A percentile compares a stretch with the other conserved stretches of the same genome.
Evolutionary conservation across 2,888 invertebrate species (phyloP).

Genomic region (Laspeyria flexula): DNA sequence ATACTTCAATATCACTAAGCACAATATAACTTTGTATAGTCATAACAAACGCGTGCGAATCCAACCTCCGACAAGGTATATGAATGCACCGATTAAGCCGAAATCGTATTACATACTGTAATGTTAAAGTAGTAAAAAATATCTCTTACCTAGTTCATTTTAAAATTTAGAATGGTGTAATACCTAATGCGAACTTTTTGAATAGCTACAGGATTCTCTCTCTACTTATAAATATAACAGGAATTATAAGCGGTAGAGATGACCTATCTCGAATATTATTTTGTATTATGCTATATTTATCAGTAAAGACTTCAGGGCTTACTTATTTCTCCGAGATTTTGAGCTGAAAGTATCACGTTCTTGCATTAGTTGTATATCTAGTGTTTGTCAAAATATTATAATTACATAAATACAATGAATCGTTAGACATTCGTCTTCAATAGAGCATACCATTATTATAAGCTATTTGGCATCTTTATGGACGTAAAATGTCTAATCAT

Average conservation of each 20-base stretch:
- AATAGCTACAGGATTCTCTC: slow-evolving; percentile 61
- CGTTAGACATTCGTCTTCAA: slow-evolving; percentile 50
- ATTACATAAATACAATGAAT: slow-evolving; percentile 55
- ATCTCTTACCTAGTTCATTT: slow-evolving; percentile 63
- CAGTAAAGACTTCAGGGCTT: slow-evolving; percentile 60
- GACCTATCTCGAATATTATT: slow-evolving; percentile 41
- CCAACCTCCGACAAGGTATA: slow-evolving; percentile 50
- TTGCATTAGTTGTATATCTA: slow-evolving; percentile 50
- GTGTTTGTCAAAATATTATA: slow-evolving; percentile 50
- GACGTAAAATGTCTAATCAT: slow-evolving; percentile 74
- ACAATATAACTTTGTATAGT: slow-evolving; percentile 65
- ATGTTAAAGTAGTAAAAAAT: slow-evolving; percentile 73
- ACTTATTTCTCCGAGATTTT: slow-evolving; percentile 60
- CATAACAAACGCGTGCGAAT: slow-evolving; percentile 59
- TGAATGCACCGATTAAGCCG: slow-evolving; percentile 66
- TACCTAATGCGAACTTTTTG: slow-evolving; percentile 57
- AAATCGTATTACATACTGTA: slow-evolving; percentile 60
- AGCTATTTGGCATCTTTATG: slow-evolving; percentile 84
- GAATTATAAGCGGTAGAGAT: slow-evolving; percentile 46
- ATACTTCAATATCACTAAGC: slow-evolving; percentile 81
- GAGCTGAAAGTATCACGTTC: slow-evolving; percentile 60
- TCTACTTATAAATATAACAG: slow-evolving; percentile 67
- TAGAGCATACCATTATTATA: slow-evolving; percentile 67
- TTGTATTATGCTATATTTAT: slow-evolving; percentile 64
- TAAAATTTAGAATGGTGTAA: slow-evolving; percentile 73